phyloP scores from a whole-genome alignment of 2,888 invertebrate genomes.

The Scrobipalpa atriplicella region DNA sequence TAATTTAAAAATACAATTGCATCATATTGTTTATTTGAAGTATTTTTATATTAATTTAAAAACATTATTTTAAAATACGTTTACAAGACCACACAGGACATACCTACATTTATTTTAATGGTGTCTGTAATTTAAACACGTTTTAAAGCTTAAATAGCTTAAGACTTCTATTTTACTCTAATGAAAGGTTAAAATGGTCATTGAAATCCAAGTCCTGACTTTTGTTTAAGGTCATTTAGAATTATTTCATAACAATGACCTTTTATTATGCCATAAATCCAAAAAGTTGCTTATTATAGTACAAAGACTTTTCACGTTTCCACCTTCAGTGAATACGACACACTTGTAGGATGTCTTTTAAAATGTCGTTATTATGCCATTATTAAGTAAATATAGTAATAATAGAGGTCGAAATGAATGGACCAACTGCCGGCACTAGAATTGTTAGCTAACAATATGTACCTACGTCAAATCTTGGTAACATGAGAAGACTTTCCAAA shows the following conservation, averaged over 20 bases:
- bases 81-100: no score
- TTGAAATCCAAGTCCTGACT: background rate
- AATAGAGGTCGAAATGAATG: conserved; percentile 42
- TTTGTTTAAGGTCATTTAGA: conserved; percentile 29
- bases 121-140: no score
- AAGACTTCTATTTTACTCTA: background rate
- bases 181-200: background rate
- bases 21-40: no score
- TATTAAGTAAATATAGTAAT: conserved; percentile 49
- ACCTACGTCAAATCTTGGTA: conserved; percentile 33
- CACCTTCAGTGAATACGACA: conserved; percentile 40
- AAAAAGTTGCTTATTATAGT: conserved; percentile 13
- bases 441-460: conserved; percentile 40
- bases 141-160: background rate
- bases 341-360: conserved; percentile 46
- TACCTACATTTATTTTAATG: no score
- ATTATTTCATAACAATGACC: conserved; percentile 31
- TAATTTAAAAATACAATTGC: no score
- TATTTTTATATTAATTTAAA: no score
- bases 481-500: no score
- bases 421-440: conserved; percentile 35
- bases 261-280: conserved; percentile 14
- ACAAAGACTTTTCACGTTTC: conserved; percentile 33
- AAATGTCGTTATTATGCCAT: conserved; percentile 51
- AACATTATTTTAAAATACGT: no score